These are phyloP conservation scores for Neomonachus schauinslandi DNA, from an alignment of 2,113 vertebrate genomes.

Conservation along the genomic window DNA sequence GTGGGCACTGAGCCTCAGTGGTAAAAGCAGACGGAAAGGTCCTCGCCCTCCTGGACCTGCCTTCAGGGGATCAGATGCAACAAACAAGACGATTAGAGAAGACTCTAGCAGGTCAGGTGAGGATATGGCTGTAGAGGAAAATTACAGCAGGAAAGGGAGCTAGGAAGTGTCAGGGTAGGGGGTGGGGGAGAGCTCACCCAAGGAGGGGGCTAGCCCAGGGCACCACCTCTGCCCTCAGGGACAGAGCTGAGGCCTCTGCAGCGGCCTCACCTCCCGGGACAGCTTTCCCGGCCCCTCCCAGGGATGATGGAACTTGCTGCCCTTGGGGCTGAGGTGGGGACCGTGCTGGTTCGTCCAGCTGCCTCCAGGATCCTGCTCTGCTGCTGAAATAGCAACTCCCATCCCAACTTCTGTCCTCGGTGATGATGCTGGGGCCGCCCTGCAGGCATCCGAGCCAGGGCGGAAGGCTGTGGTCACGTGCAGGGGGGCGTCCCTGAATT, in stretches of 20 bases:
- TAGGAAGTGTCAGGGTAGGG: not conserved
- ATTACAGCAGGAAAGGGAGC: accelerated
- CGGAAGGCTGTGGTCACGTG: not conserved
- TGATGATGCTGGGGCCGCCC: accelerated
- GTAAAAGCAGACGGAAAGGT: not conserved
- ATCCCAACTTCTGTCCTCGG: not conserved
- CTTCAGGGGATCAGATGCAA: not conserved
- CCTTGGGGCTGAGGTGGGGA: no score
- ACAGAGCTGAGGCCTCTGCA: not conserved
- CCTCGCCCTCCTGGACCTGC: not conserved
- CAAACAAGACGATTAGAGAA: not conserved
- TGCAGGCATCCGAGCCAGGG: not conserved
- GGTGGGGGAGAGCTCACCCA: not conserved
- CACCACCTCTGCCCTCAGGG: not conserved
- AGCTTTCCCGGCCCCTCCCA: not conserved
- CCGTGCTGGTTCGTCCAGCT: not conserved
- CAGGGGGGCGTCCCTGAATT: accelerated
- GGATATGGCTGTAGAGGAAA: accelerated
- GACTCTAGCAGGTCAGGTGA: accelerated
- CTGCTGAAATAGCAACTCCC: not conserved
- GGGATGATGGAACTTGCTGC: accelerated
- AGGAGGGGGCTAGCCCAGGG: not conserved
- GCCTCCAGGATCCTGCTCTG: not conserved
- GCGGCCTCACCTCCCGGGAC: not conserved
- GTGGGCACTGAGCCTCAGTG: not conserved